Percentiles rank a stretch among this genome's conserved stretches.
phyloP scores from a whole-genome alignment of 2,113 vertebrate genomes.

The Chionodraco myersi region DNA sequence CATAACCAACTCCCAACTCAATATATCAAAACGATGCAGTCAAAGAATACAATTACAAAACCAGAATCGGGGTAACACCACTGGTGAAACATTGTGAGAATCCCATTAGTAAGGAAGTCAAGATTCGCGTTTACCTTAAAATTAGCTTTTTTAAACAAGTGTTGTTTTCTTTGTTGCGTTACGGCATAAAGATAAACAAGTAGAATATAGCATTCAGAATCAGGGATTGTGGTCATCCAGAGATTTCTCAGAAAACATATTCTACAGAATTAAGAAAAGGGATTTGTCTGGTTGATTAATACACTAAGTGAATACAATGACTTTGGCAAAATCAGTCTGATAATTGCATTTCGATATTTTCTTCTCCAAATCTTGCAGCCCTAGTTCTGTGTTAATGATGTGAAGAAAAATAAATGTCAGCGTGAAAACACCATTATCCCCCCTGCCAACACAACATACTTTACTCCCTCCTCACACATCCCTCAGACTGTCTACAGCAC shows the following conservation, averaged over 20 bases:
- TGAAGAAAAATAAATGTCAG: neutral
- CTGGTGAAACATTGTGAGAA: neutral
- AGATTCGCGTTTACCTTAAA: neutral
- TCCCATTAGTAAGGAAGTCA: conserved; percentile 3
- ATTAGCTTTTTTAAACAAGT: neutral
- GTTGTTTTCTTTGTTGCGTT: no score
- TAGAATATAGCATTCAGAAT: no score
- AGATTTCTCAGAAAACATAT: no score
- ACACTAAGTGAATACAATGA: no score
- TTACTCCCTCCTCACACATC: conserved; percentile 5
- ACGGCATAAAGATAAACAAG: no score
- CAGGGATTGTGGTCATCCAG: no score
- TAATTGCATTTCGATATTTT: no score
- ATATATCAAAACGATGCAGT: neutral
- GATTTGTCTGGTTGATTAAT: no score
- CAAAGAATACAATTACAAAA: conserved; percentile 1
- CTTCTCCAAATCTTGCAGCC: no score
- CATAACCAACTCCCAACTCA: neutral
- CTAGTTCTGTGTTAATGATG: neutral
- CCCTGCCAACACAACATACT: conserved; percentile 31
- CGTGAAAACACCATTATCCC: neutral
- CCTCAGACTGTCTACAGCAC: conserved; percentile 20
- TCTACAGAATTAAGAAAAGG: no score
- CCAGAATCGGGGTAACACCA: conserved; percentile 11
- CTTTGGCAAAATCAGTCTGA: no score